phyloP scores from a whole-genome alignment of 2,113 vertebrate genomes.

The Jaculus jaculus region DNA sequence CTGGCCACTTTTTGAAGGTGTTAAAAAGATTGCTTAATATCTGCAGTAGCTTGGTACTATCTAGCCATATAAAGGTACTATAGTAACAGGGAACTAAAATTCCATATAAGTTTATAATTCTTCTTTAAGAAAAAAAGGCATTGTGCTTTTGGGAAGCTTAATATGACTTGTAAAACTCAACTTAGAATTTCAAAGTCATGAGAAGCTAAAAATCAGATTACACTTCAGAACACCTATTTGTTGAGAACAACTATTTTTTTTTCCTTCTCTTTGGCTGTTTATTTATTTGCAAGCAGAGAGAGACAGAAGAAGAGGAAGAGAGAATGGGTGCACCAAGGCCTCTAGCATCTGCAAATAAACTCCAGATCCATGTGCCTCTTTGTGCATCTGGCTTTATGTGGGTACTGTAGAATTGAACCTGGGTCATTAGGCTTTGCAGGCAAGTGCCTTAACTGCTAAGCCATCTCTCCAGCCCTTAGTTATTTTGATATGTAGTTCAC shows the following conservation, averaged over 20 bases:
- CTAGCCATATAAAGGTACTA: slow-evolving; percentile 14
- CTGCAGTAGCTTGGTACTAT: not conserved
- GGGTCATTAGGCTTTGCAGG: too few relatives aligned
- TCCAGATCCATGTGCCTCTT: too few relatives aligned
- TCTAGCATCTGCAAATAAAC: too few relatives aligned
- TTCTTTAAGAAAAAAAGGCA: slow-evolving; percentile 31
- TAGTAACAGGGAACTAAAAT: slow-evolving; percentile 16
- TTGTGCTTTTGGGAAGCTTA: not conserved
- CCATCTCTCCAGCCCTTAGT: too few relatives aligned
- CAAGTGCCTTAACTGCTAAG: too few relatives aligned
- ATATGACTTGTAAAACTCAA: not conserved
- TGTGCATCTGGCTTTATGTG: too few relatives aligned
- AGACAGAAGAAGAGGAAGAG: too few relatives aligned
- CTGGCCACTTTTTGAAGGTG: slow-evolving; percentile 15
- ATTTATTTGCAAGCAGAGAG: too few relatives aligned
- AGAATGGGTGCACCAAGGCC: too few relatives aligned
- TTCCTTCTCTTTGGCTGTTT: too few relatives aligned
- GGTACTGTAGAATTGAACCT: too few relatives aligned
- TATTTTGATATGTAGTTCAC: too few relatives aligned
- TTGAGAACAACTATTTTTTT: slow-evolving; percentile 36
- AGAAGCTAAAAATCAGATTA: slow-evolving; percentile 52
- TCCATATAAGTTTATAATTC: not conserved
- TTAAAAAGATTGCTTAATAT: slow-evolving; percentile 35
- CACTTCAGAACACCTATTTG: slow-evolving; percentile 49
- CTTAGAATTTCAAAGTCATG: slow-evolving; percentile 43